Conservation (phyloP, 2,113 vertebrate species). For the Anarrhichthys ocellatus region DNA sequence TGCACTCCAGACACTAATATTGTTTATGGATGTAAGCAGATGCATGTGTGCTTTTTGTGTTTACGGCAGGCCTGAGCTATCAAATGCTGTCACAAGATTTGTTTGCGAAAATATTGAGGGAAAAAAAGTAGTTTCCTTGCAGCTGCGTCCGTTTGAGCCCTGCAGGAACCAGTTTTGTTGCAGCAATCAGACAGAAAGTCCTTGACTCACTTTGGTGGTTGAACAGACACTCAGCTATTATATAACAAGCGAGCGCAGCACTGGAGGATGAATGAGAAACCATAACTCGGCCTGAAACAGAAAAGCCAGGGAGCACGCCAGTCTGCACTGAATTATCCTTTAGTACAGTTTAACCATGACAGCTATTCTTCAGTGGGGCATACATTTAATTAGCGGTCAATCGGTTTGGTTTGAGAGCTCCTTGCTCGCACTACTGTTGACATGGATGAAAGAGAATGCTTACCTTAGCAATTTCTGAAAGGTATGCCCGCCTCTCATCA, state of each 20-base stretch:
- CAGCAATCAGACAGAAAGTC: slow-evolving; percentile 42
- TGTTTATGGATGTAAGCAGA: background rate
- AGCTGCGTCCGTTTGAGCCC: background rate
- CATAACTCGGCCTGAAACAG: slow-evolving; percentile 26
- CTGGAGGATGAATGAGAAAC: slow-evolving; percentile 41
- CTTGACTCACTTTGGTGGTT: slow-evolving; percentile 43
- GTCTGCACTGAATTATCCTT: background rate
- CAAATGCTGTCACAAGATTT: background rate
- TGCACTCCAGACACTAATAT: background rate
- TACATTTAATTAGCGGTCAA: background rate
- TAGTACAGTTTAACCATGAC: slow-evolving; percentile 4
- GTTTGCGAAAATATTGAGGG: background rate
- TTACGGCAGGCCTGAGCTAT: background rate
- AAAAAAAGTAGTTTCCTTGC: background rate
- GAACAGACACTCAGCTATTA: slow-evolving; percentile 40
- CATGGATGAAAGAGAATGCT: slow-evolving; percentile 34
- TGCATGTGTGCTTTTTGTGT: background rate
- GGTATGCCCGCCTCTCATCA: slow-evolving; percentile 81
- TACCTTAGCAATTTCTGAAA: slow-evolving; percentile 89
- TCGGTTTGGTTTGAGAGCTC: slow-evolving; percentile 11
- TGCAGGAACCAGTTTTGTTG: slow-evolving; percentile 16
- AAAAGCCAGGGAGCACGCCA: slow-evolving; percentile 5
- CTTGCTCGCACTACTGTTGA: background rate
- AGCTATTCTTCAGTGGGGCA: background rate
- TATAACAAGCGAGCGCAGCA: slow-evolving; percentile 29